Conservation (phyloP, 2,888 invertebrate genomes). For the Argynnis bischoffii region DNA sequence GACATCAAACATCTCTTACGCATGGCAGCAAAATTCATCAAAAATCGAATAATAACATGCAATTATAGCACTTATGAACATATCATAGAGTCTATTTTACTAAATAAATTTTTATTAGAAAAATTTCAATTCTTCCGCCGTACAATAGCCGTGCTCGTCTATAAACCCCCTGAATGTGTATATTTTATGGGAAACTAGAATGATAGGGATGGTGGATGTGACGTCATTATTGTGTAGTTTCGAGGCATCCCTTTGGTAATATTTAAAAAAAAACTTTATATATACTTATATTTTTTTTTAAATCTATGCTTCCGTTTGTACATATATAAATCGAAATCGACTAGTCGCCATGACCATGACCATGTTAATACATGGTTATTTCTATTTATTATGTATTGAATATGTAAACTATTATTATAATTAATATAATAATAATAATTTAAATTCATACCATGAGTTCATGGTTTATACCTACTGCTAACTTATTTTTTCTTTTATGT, state of each 20-base stretch:
- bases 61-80: background rate
- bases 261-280: background rate
- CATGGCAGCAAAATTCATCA: background rate
- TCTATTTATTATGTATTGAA: too few species aligned
- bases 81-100: background rate
- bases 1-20: constrained; percentile 14
- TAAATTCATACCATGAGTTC: too few species aligned
- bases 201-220: constrained; percentile 5
- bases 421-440: too few species aligned
- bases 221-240: background rate
- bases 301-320: too few species aligned
- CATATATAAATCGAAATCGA: too few species aligned
- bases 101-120: background rate
- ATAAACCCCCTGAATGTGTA: constrained; percentile 16
- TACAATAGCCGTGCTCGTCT: constrained; percentile 3
- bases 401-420: too few species aligned
- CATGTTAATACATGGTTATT: too few species aligned
- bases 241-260: too few species aligned
- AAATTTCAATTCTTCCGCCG: background rate
- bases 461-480: too few species aligned
- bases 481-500: too few species aligned
- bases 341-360: too few species aligned
- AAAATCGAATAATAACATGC: background rate
- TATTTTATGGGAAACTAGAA: constrained; percentile 5
- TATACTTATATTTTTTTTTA: background rate